Percentiles rank a stretch among this genome's conserved stretches.
These are phyloP conservation scores for Lepus timidus DNA, from an alignment of 2,113 vertebrate species.

Conservation along the genomic window DNA sequence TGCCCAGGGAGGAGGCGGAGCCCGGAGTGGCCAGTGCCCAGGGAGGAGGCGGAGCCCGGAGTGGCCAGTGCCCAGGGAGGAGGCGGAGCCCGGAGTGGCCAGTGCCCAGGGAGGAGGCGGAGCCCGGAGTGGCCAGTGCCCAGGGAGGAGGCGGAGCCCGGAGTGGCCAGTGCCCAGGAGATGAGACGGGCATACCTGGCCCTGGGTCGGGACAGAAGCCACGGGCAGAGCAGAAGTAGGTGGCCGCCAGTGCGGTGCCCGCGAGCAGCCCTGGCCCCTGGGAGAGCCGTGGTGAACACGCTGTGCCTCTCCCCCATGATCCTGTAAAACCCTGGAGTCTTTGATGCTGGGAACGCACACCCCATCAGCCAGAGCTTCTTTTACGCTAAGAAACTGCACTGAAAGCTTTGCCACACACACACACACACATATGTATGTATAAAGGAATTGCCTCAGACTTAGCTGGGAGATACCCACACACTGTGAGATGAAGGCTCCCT, in stretches of 20 bases:
- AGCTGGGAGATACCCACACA: neutral
- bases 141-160: neutral
- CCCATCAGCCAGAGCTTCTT: neutral
- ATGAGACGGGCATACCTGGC: neutral
- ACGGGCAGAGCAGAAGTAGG: neutral
- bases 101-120: neutral
- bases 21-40: neutral
- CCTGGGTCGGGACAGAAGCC: neutral
- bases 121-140: too few relatives aligned
- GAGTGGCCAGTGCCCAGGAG: neutral
- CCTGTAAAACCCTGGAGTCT: neutral
- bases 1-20: too few relatives aligned
- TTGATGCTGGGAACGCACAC: neutral
- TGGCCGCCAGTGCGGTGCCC: too few relatives aligned
- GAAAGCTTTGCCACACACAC: neutral
- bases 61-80: too few relatives aligned
- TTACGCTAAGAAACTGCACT: neutral
- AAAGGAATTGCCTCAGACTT: neutral
- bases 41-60: too few relatives aligned
- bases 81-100: too few relatives aligned
- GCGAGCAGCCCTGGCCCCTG: too few relatives aligned
- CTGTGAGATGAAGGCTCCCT: fast-evolving
- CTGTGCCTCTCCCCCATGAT: neutral
- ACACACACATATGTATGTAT: too few relatives aligned
- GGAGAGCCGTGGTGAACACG: too few relatives aligned